phyloP scores from a whole-genome alignment of 2,113 vertebrate species.

The Struthio camelus region DNA sequence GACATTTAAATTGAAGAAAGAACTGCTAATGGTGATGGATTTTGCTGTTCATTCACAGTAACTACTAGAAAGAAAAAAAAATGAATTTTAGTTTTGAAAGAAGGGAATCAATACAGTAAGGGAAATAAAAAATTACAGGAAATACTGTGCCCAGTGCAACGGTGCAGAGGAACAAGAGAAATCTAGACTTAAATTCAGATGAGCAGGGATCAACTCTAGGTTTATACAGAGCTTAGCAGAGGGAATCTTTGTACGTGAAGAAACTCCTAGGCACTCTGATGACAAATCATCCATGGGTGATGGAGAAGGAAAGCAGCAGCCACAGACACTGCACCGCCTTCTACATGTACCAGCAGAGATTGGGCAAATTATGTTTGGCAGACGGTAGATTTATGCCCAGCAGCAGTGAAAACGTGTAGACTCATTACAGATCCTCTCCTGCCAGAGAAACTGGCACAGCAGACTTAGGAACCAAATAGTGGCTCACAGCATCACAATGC shows the following conservation, averaged over 20 bases:
- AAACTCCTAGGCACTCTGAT: not conserved
- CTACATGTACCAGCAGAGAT: not conserved
- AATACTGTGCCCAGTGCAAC: not conserved
- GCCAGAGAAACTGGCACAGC: not conserved
- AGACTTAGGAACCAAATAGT: not conserved
- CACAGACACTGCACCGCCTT: not conserved
- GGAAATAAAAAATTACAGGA: not conserved
- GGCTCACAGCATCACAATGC: not conserved
- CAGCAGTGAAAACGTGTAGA: not conserved
- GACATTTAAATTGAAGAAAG: slow-evolving; percentile 22
- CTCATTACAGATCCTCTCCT: not conserved
- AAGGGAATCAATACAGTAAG: not conserved
- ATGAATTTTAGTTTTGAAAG: slow-evolving; percentile 15
- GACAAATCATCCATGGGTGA: not conserved
- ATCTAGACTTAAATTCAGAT: not conserved
- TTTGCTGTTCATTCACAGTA: not conserved
- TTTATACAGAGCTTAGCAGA: not conserved
- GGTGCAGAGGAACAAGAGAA: not conserved
- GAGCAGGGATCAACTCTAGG: not conserved
- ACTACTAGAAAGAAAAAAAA: slow-evolving; percentile 1
- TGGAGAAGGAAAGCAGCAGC: not conserved
- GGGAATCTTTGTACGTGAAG: not conserved
- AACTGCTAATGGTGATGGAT: slow-evolving; percentile 39
- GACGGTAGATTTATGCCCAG: not conserved
- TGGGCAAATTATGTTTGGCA: not conserved